Evolutionary conservation across 2,888 invertebrate species (phyloP).

Genomic region (Drosophila aldrichi): DNA sequence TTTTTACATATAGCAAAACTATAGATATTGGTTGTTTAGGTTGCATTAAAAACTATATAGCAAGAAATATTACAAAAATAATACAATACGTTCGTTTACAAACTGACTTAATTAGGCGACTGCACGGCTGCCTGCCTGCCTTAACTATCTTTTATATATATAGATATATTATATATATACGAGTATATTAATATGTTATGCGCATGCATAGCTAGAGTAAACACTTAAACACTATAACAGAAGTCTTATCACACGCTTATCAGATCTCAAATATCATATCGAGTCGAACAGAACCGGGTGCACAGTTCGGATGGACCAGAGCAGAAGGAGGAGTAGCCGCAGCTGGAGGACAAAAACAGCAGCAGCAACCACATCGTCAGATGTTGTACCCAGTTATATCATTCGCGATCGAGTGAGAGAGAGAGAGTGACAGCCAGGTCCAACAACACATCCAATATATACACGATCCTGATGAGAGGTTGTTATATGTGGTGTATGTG

Average conservation of each 20-base stretch:
- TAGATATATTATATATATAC: conserved; percentile 4
- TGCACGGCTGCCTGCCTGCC: conserved; percentile 32
- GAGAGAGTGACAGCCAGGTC: conserved; percentile 37
- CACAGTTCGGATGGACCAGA: conserved; percentile 76
- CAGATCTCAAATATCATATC: conserved; percentile 34
- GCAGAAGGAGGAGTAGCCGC: conserved; percentile 77
- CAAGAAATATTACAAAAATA: conserved; percentile 72
- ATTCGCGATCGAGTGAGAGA: not conserved
- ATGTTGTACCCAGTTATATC: conserved; percentile 51
- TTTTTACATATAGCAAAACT: conserved; percentile 64
- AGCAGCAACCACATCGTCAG: conserved; percentile 70
- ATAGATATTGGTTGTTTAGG: conserved; percentile 37
- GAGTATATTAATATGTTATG: not conserved
- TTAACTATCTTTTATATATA: conserved; percentile 15
- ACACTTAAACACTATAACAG: conserved; percentile 67
- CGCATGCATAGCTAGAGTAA: conserved; percentile 21
- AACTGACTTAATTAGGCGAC: conserved; percentile 77
- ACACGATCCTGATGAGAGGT: conserved; percentile 29
- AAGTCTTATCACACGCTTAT: conserved; percentile 78
- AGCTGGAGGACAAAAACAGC: conserved; percentile 78
- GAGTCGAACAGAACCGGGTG: conserved; percentile 65
- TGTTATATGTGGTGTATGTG: conserved; percentile 39
- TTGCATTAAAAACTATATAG: conserved; percentile 67
- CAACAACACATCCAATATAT: conserved; percentile 53
- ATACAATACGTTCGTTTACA: conserved; percentile 80